Evolutionary conservation across 2,888 invertebrate genomes (phyloP), one percentile per base, ranked within the genome.

Genomic region (Leistus spinibarbis): DNA sequence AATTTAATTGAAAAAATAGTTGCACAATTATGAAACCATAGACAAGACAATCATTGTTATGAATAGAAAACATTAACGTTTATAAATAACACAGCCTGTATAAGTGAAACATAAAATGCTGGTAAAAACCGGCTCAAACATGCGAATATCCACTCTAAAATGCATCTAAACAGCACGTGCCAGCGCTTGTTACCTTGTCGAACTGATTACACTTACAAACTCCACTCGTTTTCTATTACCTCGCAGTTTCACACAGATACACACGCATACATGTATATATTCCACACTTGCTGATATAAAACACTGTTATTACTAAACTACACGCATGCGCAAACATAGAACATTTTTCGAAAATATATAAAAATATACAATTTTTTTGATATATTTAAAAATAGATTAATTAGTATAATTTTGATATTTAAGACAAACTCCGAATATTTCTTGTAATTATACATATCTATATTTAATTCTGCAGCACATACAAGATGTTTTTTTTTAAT

Each of bases 231-330:
- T 40, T 65, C 65, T 27, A 65, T 40, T 27, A 27, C 22, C 9
- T 22, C 65, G 40, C n/a, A n/a, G n/a, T 64, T 27, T 19, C 53
- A 65, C 65, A 65, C 53, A 65, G 27, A 65, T 24, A 27, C 65
- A 65, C 65, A 53, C 65, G 40, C 9, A n/a, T 17, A 23, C 65
- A 53, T 27, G 24, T 63, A 27, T 5, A 27, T 23, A 27, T 64
- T 22, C 23, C 16, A 10, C 64, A 24, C 64, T 17, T 27, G 24
- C 64, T n/a, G 23, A 64, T 19, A 65, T 40, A n/a, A 24, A 23
- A 17, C 19, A 27, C 27, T n/a, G 27, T 65, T 13, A 23, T 53
- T 65, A 19, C 19, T 20, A 22, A 7, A 40, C n/a, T 60, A 17
- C 60, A 60, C 10, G 60, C 17, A 16, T 4, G 19, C 17, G 22